Percentiles rank a stretch among this genome's conserved stretches.
Evolutionary conservation across 2,888 invertebrate genomes (phyloP).

Genomic region (Acronicta psi): DNA sequence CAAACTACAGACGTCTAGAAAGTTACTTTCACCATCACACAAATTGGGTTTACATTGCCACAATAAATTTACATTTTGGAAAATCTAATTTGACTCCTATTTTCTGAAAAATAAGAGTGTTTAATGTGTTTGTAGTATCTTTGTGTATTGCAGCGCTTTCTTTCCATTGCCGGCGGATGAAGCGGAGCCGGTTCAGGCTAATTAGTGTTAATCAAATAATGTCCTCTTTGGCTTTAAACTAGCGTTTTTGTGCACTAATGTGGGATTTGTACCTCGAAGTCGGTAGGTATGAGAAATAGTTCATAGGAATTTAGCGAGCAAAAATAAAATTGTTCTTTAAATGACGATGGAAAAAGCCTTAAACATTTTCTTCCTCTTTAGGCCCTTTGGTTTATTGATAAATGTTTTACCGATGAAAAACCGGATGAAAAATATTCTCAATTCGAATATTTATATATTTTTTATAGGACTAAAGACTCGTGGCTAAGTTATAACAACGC

Average conservation of each 20-base stretch:
- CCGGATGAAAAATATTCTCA: no score
- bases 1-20: slow-evolving; percentile 65
- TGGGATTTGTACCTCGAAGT: slow-evolving; percentile 42
- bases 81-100: slow-evolving; percentile 54
- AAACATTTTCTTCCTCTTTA: no score
- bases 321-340: no score
- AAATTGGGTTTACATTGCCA: slow-evolving; percentile 67
- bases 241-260: slow-evolving; percentile 69
- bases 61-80: slow-evolving; percentile 26
- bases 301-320: slow-evolving; percentile 6
- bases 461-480: no score
- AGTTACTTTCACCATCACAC: slow-evolving; percentile 75
- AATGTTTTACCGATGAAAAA: no score
- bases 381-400: no score
- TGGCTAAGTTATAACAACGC: no score
- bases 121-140: slow-evolving; percentile 10
- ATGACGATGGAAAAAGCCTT: no score
- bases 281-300: slow-evolving; percentile 20
- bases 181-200: slow-evolving; percentile 81
- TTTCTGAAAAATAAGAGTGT: slow-evolving; percentile 42
- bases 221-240: slow-evolving; percentile 77
- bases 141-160: slow-evolving; percentile 64
- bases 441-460: no score
- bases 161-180: slow-evolving; percentile 67
- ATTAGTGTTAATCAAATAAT: slow-evolving; percentile 88